Percentiles rank a stretch among this genome's conserved stretches.
Conservation (phyloP, 2,797 vertebrate genomes). For the Dryobates pubescens region DNA sequence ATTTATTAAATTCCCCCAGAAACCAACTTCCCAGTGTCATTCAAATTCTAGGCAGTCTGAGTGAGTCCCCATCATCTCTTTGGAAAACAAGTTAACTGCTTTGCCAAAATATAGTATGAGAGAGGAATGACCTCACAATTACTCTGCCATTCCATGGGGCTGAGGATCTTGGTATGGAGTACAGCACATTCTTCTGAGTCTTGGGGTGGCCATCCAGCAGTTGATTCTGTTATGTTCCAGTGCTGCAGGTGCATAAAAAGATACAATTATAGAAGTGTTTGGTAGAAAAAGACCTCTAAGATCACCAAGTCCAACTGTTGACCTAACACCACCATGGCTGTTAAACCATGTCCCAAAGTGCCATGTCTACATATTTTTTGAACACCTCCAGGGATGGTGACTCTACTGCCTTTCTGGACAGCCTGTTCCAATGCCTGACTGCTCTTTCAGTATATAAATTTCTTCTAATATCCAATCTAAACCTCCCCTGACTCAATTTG, state of each 20-base stretch:
- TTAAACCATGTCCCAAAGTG: no score
- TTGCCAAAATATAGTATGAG: not conserved
- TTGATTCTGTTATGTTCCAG: not conserved
- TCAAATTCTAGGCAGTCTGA: constrained; percentile 35
- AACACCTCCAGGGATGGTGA: no score
- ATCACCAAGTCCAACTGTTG: no score
- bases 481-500: no score
- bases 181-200: not conserved
- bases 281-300: no score
- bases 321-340: no score
- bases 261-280: no score
- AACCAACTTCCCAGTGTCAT: not conserved
- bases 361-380: no score
- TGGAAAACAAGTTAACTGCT: not conserved
- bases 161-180: not conserved
- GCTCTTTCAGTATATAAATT: no score
- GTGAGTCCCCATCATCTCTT: not conserved
- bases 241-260: not conserved
- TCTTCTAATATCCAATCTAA: no score
- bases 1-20: constrained; percentile 14
- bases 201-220: not conserved
- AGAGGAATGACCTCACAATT: not conserved
- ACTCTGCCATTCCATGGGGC: not conserved
- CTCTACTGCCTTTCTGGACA: no score
- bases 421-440: no score